Evolutionary conservation across 92 coral and sea anemone species (phyloP).

Genomic region (Chrysogorgia sp.): DNA sequence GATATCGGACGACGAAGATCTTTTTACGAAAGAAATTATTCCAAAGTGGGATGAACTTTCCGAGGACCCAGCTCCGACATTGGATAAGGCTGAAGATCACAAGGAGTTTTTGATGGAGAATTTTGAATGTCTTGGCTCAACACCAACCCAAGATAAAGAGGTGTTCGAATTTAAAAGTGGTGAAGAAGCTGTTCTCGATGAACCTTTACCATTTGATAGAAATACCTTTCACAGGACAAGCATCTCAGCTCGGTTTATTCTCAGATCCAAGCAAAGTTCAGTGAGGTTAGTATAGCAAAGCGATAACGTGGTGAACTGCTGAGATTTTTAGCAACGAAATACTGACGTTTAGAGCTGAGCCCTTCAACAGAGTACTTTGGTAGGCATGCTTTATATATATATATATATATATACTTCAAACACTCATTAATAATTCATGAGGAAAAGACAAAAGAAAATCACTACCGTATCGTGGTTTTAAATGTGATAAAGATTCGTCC

Average conservation of each 20-base stretch:
- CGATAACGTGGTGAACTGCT: no score
- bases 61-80: conserved; percentile 44
- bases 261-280: conserved; percentile 71
- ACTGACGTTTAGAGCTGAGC: no score
- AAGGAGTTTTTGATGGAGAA: conserved; percentile 71
- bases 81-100: conserved; percentile 53
- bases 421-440: no score
- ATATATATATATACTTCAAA: no score
- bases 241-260: conserved; percentile 91
- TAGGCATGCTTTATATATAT: no score
- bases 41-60: conserved; percentile 46
- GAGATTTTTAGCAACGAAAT: no score
- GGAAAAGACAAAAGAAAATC: no score
- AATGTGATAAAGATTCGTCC: no score
- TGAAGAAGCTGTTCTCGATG: conserved; percentile 16
- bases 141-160: conserved; percentile 62
- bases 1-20: conserved; percentile 27
- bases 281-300: conserved; percentile 57
- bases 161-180: conserved; percentile 51
- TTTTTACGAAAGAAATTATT: conserved; percentile 8
- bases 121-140: conserved; percentile 88
- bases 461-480: no score
- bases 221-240: conserved; percentile 68
- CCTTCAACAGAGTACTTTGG: no score
- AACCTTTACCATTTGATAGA: conserved; percentile 33